A percentile compares a stretch with the other conserved stretches of the same genome.
Evolutionary conservation across 2,888 invertebrate genomes (phyloP).

Genomic region (Caenorhabditis wallacei): DNA sequence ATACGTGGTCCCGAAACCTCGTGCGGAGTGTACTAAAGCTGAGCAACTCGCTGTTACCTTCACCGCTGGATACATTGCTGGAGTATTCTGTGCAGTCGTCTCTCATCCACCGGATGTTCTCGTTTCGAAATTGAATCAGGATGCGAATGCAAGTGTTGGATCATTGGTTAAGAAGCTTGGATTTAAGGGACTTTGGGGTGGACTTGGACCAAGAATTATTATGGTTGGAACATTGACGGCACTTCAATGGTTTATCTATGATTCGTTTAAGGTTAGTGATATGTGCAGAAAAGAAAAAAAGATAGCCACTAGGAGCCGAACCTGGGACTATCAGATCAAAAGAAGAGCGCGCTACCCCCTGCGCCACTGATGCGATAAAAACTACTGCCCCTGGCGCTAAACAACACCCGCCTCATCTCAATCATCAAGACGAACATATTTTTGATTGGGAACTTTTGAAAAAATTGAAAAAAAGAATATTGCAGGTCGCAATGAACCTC

Average conservation of each 20-base stretch:
- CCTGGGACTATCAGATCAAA: too few relatives aligned
- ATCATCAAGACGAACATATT: too few relatives aligned
- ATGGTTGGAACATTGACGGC: constrained; percentile 95
- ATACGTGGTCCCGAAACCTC: constrained; percentile 90
- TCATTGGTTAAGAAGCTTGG: constrained; percentile 89
- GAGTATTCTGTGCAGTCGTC: constrained; percentile 98
- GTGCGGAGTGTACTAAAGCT: constrained; percentile 87
- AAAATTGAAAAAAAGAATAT: background rate
- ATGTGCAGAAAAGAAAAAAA: too few relatives aligned
- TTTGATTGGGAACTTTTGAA: too few relatives aligned
- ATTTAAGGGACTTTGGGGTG: constrained; percentile 85
- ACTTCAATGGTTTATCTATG: constrained; percentile 94
- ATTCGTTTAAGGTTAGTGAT: constrained; percentile 89
- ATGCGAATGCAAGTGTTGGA: constrained; percentile 88
- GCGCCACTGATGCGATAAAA: too few relatives aligned
- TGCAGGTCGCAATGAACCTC: constrained; percentile 86
- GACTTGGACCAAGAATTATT: constrained; percentile 90
- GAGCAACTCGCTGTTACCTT: constrained; percentile 97
- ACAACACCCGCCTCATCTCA: too few relatives aligned
- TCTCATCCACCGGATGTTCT: constrained; percentile 98
- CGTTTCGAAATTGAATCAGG: constrained; percentile 97
- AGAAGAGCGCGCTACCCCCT: too few relatives aligned
- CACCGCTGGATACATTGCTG: constrained; percentile 93
- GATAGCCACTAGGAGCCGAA: too few relatives aligned
- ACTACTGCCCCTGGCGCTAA: too few relatives aligned